Evolutionary conservation across 2,888 invertebrate genomes (phyloP).

Genomic region (Agonopterix alstromeriana): DNA sequence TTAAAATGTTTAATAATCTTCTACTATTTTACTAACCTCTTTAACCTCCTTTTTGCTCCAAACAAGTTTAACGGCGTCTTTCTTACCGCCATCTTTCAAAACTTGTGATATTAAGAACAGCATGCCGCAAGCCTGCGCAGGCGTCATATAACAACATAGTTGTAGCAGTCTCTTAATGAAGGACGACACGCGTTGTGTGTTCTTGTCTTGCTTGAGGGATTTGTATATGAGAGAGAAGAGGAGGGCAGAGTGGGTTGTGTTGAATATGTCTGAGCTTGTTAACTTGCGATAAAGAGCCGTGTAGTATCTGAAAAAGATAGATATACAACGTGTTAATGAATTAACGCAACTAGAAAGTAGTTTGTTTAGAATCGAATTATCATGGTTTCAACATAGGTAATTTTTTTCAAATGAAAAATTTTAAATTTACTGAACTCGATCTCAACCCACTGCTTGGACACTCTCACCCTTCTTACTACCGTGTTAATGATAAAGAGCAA

Average conservation of each 20-base stretch:
- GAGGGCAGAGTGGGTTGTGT: conserved; percentile 84
- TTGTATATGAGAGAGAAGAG: conserved; percentile 92
- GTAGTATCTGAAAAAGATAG: conserved; percentile 80
- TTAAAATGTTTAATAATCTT: no score
- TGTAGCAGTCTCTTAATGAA: conserved; percentile 84
- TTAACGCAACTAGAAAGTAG: no score
- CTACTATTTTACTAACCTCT: conserved; percentile 1
- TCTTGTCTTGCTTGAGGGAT: conserved; percentile 87
- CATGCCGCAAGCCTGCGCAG: conserved; percentile 89
- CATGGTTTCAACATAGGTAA: no score
- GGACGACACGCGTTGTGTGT: conserved; percentile 83
- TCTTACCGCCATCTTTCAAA: conserved; percentile 42
- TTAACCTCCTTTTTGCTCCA: conserved; percentile 50
- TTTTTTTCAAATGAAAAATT: no score
- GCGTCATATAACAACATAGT: conserved; percentile 81
- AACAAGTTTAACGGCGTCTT: conserved; percentile 41
- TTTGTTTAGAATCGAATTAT: no score
- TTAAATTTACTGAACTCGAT: no score
- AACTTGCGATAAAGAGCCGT: conserved; percentile 93
- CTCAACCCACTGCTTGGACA: no score
- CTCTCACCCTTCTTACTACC: no score
- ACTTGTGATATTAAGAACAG: conserved; percentile 87
- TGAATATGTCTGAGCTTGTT: conserved; percentile 82
- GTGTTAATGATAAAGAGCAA: no score
- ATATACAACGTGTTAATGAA: no score